A percentile compares a stretch with the other conserved stretches of the same genome.
These are phyloP conservation scores for Leucopternis melanops DNA, from an alignment of 2,113 vertebrate genomes.

Conservation along the genomic window DNA sequence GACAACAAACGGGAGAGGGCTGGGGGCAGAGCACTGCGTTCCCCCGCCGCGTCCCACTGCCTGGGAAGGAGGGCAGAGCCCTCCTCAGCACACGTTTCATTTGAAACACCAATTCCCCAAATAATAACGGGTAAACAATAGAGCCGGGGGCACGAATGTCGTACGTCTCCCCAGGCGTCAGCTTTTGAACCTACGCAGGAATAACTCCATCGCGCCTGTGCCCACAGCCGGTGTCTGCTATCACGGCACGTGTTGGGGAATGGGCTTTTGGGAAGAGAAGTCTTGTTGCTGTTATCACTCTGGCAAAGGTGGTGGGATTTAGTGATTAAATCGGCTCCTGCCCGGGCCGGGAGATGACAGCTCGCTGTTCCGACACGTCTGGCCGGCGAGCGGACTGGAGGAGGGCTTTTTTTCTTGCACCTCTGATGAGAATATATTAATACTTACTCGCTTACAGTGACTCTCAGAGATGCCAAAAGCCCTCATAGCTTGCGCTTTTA, in stretches of 20 bases:
- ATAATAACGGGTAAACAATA: background rate
- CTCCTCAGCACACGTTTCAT: background rate
- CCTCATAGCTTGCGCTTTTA: background rate
- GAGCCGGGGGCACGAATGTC: fast-evolving
- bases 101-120: background rate
- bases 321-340: background rate
- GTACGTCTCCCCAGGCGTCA: fast-evolving
- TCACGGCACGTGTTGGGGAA: fast-evolving
- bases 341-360: background rate
- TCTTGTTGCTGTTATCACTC: background rate
- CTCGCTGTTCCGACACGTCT: fast-evolving
- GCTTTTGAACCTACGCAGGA: background rate
- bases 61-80: background rate
- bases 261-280: background rate
- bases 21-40: fast-evolving
- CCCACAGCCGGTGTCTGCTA: background rate
- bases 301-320: background rate
- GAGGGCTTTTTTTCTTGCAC: background rate
- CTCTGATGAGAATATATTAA: background rate
- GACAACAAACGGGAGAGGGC: background rate
- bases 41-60: background rate
- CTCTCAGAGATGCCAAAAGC: background rate
- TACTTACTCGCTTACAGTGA: background rate
- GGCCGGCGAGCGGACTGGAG: fast-evolving
- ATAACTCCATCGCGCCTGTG: fast-evolving